Evolutionary conservation across 2,797 vertebrate genomes (phyloP), one percentile per base, ranked within the genome.

Genomic region (Tinamus major): DNA sequence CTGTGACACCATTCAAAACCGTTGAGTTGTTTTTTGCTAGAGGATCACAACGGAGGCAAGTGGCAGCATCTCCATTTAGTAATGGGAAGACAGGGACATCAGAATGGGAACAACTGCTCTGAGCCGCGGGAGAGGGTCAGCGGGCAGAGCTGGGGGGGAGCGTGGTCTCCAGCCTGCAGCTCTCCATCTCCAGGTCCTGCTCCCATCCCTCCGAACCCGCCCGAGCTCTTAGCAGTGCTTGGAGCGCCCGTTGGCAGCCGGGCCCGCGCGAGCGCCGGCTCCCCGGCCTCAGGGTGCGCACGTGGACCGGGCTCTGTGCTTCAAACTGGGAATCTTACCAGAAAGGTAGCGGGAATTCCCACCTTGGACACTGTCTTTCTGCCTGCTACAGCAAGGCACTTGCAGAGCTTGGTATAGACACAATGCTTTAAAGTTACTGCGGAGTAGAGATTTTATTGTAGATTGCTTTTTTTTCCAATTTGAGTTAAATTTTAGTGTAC

Each of bases 251-350:
- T 44, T 48, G 53, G 61, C 55, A 62, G 76, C 70, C 61, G 41
- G 31, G 61, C 46, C 83, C 20, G 49, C 53, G 64, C 19, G 51
- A 13, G 51, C 39, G 46, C 46, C 77, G 65, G 69, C 49, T 78
- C 0, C 0, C 18, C 20, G 76, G 37, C 49, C 1, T 0, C 13
- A 62, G 61, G 63, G n/a, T 62, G 67, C 14, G 4, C 26, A 2
- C 10, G 0, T 4, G 9, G 35, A 5, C 10, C 19, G 49, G 61
- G 53, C 11, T 16, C 5, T 8, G 13, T 14, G 29, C 62, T 31
- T 42, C 48, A 4, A 24, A 6, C 0, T 61, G 72, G 70, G 46
- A 65, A 79, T 12, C 15, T 4, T 17, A 26, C 17, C 31, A 56
- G 53, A 59, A 81, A 71, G 74, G 31, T 41, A n/a, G 7, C 31